These are phyloP conservation scores for Theodoxus fluviatilis DNA, from an alignment of 2,888 invertebrate species.

Conservation along the genomic window DNA sequence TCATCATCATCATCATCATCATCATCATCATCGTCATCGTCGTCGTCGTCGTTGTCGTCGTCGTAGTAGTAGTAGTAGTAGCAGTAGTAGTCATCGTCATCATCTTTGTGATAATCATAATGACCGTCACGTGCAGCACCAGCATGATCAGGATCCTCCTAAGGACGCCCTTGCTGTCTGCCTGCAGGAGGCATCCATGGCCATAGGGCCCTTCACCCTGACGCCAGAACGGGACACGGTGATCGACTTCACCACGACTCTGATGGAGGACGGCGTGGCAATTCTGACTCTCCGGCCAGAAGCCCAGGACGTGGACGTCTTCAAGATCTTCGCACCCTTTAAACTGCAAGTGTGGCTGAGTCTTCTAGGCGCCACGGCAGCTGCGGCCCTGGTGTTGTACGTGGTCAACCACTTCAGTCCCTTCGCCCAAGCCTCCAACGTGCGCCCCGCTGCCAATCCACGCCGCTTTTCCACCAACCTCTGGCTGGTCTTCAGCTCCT, in stretches of 20 bases:
- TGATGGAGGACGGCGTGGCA: constrained; percentile 47
- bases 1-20: no score
- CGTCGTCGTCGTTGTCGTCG: no score
- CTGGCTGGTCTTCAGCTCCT: constrained; percentile 42
- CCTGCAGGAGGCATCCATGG: constrained; percentile 44
- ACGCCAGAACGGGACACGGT: constrained; percentile 41
- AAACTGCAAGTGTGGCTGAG: constrained; percentile 46
- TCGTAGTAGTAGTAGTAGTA: no score
- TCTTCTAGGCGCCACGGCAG: constrained; percentile 34
- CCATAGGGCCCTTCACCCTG: constrained; percentile 48
- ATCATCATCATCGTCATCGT: no score
- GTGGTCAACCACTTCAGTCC: constrained; percentile 38
- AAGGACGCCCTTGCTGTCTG: no score
- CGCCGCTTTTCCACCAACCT: no score
- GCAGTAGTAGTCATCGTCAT: no score
- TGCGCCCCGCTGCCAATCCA: constrained; percentile 3
- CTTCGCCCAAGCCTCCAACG: constrained; percentile 25
- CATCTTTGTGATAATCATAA: no score
- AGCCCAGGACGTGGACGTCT: constrained; percentile 39
- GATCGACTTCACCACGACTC: constrained; percentile 49
- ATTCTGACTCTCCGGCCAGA: constrained; percentile 44
- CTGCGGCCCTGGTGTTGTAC: constrained; percentile 39
- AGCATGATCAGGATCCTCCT: no score
- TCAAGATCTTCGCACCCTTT: constrained; percentile 46
- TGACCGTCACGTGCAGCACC: no score